These are phyloP conservation scores for Saguinus midas DNA, from an alignment of 2,113 vertebrate species.

Conservation along the genomic window DNA sequence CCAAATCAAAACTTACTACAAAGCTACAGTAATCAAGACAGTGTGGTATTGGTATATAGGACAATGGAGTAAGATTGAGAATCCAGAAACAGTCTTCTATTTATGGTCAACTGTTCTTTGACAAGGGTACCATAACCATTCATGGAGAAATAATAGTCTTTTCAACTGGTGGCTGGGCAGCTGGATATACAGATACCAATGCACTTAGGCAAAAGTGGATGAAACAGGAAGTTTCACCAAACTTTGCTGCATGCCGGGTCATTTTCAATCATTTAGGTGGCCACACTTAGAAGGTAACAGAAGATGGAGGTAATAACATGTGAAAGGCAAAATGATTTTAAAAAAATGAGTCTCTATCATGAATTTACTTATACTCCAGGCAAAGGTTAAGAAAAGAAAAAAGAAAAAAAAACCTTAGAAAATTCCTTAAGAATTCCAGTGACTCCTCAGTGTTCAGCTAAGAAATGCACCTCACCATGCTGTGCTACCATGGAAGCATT, in stretches of 20 bases:
- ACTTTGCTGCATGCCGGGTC: background rate
- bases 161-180: background rate
- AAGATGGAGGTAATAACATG: background rate
- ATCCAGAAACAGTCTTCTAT: background rate
- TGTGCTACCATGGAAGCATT: background rate
- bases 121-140: background rate
- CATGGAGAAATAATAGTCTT: background rate
- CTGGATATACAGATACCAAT: background rate
- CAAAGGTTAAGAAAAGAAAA: background rate
- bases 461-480: background rate
- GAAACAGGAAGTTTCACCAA: background rate
- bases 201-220: constrained; percentile 30
- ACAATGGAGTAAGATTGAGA: background rate
- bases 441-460: background rate
- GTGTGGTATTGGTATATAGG: background rate
- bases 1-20: constrained; percentile 36
- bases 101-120: background rate
- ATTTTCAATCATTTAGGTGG: background rate
- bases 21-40: constrained; percentile 26
- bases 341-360: background rate
- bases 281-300: background rate
- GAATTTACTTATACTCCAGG: background rate
- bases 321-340: background rate
- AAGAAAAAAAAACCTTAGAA: background rate
- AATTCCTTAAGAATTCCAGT: background rate